Percentiles rank a stretch among this genome's conserved stretches.
Evolutionary conservation across 2,888 invertebrate genomes (phyloP).

Genomic region (Neoitamus cyanurus): DNA sequence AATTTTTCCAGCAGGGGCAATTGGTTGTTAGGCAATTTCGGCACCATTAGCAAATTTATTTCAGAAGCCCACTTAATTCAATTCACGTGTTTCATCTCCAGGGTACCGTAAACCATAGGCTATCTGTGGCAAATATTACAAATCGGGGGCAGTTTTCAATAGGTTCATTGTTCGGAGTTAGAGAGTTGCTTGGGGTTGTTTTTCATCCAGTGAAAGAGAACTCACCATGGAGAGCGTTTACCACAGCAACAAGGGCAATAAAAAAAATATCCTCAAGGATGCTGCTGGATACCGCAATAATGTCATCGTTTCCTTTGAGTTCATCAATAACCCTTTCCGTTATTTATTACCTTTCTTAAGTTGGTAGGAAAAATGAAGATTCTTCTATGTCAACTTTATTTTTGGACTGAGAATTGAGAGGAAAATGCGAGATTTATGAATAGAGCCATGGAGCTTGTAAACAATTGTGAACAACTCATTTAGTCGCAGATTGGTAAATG

Average conservation of each 20-base stretch:
- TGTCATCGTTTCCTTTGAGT: not conserved
- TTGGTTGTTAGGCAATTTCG: not conserved
- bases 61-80: not conserved
- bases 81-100: not conserved
- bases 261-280: not conserved
- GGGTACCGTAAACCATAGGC: not conserved
- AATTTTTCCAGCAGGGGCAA: not conserved
- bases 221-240: not conserved
- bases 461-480: too few relatives aligned
- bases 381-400: not conserved
- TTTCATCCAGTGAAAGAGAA: not conserved
- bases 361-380: not conserved
- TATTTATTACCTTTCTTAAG: not conserved
- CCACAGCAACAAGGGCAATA: not conserved
- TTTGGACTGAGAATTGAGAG: not conserved
- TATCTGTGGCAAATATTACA: not conserved
- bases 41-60: not conserved
- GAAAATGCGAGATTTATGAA: not conserved
- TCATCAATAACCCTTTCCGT: not conserved
- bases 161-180: not conserved
- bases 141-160: not conserved
- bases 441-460: not conserved
- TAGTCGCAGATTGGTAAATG: not conserved
- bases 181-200: not conserved
- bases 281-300: not conserved